Evolutionary conservation across 2,113 vertebrate genomes (phyloP).

Genomic region (Neodontobutis hainanensis): DNA sequence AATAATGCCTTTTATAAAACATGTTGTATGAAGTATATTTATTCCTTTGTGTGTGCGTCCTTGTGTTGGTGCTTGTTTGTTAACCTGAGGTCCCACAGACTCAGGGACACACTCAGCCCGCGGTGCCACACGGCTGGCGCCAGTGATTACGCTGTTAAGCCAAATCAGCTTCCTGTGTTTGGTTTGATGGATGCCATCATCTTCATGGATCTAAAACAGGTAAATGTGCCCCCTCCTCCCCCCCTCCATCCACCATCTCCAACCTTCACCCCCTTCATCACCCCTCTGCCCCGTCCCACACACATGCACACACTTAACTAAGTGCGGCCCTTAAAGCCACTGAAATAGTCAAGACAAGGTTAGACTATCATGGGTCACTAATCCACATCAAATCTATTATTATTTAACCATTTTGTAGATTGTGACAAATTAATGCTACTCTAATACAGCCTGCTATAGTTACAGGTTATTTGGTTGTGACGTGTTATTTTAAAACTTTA

Average conservation of each 20-base stretch:
- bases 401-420: neutral
- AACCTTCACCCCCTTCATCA: constrained; percentile 17
- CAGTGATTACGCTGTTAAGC: constrained; percentile 76
- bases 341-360: neutral
- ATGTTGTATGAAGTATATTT: neutral
- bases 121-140: constrained; percentile 70
- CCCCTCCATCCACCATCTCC: neutral
- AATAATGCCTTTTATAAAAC: neutral
- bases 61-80: constrained; percentile 15
- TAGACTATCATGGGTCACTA: neutral
- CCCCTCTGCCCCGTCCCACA: constrained; percentile 12
- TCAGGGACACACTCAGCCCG: constrained; percentile 36
- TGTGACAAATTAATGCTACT: too few species aligned
- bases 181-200: constrained; percentile 75
- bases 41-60: neutral
- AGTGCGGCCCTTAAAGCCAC: neutral
- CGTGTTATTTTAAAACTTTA: too few species aligned
- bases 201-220: constrained; percentile 66
- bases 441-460: too few species aligned
- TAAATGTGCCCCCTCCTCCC: constrained; percentile 40
- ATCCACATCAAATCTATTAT: neutral
- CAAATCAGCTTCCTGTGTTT: constrained; percentile 78
- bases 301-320: constrained; percentile 42
- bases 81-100: constrained; percentile 20
- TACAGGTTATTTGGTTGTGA: too few species aligned